Percentiles rank a stretch among this genome's conserved stretches.
phyloP scores from a whole-genome alignment of 2,797 vertebrate genomes.

The Ceryle rudis region DNA sequence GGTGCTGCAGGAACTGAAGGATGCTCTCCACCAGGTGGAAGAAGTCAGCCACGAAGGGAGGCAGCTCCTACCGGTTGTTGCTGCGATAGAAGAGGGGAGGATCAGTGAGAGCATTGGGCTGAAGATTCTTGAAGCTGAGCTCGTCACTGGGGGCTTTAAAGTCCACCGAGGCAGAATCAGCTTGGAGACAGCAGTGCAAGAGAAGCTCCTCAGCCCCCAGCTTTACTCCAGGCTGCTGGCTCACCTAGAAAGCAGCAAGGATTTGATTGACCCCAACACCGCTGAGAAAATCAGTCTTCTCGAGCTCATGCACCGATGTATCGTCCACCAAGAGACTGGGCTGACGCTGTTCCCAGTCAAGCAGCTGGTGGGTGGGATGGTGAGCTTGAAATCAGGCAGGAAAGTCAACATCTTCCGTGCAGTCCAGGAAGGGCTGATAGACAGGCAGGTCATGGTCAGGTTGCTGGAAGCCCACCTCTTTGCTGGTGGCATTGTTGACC shows the following conservation, averaged over 20 bases:
- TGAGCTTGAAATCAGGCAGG: slow-evolving; percentile 87
- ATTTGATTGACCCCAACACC: slow-evolving; percentile 93
- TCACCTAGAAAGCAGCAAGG: slow-evolving; percentile 73
- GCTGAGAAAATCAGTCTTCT: slow-evolving; percentile 86
- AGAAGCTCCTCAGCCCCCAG: slow-evolving; percentile 75
- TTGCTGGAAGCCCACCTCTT: slow-evolving; percentile 94
- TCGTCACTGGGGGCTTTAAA: slow-evolving; percentile 83
- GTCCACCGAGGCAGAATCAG: slow-evolving; percentile 73
- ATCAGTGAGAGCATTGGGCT: slow-evolving; percentile 86
- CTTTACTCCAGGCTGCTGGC: slow-evolving; percentile 80
- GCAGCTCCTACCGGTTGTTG: slow-evolving; percentile 76
- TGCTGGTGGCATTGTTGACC: slow-evolving; percentile 93
- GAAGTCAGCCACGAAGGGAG: slow-evolving; percentile 34
- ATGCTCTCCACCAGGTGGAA: slow-evolving; percentile 76
- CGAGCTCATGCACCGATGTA: slow-evolving; percentile 86
- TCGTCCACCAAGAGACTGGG: slow-evolving; percentile 83
- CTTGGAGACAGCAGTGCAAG: slow-evolving; percentile 82
- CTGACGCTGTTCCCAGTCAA: slow-evolving; percentile 88
- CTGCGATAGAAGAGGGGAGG: slow-evolving; percentile 83
- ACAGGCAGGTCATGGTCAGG: slow-evolving; percentile 85
- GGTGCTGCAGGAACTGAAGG: slow-evolving; percentile 82
- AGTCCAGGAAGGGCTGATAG: slow-evolving; percentile 91
- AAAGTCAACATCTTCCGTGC: slow-evolving; percentile 91
- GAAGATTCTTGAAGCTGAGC: slow-evolving; percentile 87
- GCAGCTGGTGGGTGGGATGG: slow-evolving; percentile 88